Evolutionary conservation across 1,140 invertebrate species (phyloP), one percentile per base, ranked within the genome.

Genomic region (Arctopsyche grandis): DNA sequence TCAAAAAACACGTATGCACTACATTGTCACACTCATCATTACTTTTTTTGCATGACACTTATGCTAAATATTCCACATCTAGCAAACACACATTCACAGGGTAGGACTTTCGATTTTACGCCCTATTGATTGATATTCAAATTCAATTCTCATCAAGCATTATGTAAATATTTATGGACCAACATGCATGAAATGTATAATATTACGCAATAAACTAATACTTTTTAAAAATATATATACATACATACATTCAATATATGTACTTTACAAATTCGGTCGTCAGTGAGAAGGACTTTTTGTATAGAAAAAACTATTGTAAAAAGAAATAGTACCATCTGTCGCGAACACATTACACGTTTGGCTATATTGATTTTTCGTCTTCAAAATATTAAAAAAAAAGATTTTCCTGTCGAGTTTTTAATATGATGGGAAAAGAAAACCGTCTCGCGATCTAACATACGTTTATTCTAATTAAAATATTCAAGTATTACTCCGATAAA

Each of bases 121-220:
- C 69, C 46, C 69, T 46, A 71, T n/a, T 24, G 43, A 16, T 46
- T 38, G 69, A 21, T 38, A 38, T 46, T 71, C 21, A 24, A 58
- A 21, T 46, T 71, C 46, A 9, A 71, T 71, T 71, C 46, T 71
- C 38, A 46, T 46, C 19, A 46, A 16, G 60, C 22, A 71, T 48
- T 66, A 58, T 75, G 74, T 76, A 76, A 76, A 76, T 76, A 76
- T 76, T 76, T 48, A 63, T 44, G 74, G 74, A 76, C 74, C 74
- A 76, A 76, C 74, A 16, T 76, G 26, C 22, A 76, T 76, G 29
- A 76, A 76, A 76, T 76, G 63, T 46, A 46, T 76, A 76, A 76
- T 43, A 26, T 74, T 60, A 76, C 58, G 74, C 74, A 76, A 76
- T 76, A 76, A 76, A 74, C 52, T 76, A 58, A 46, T 44, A 60